Evolutionary conservation across 2,797 vertebrate species (phyloP), one percentile per base, ranked within the genome.

Genomic region (Hylomyscus alleni): DNA sequence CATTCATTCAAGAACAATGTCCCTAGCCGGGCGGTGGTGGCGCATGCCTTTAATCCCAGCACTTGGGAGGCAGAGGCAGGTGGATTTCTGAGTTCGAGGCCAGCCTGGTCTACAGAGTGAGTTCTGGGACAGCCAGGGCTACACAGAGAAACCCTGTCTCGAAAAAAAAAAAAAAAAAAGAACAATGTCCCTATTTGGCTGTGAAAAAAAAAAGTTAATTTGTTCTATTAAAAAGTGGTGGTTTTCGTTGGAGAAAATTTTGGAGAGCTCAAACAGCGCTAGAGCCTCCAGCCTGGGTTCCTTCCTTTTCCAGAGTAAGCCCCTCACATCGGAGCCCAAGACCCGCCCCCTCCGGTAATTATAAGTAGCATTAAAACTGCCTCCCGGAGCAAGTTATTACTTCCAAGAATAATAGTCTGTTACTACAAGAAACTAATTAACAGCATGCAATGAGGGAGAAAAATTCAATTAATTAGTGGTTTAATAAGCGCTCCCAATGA

Each of bases 341-440:
- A 47, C 60, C 93, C 52, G 15, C 93, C 97, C 85, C 91, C 22
- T 65, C 93, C 92, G 54, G 97, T 97, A 98, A 94, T 97, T 98
- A 90, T 54, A 95, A 62, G 94, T 95, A 95, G 95, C 95, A 92
- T 98, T 98, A 98, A 98, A 98, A 96, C 95, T 94, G 95, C 96
- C 96, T 96, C 81, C 82, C 56, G 88, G 97, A 97, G 62, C 97
- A 94, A 97, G 96, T 96, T 97, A 98, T 98, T 98, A 98, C 97
- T 93, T 97, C 95, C 96, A 95, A 98, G 97, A 97, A 98, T 97
- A 98, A 98, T 97, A 82, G 81, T 91, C 94, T 91, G 95, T 97
- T 98, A 97, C 98, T 98, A 97, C 93, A 97, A 98, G 97, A 90
- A 97, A 97, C 96, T 97, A 98, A 98, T 95, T 87, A 98, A 98